Conservation (phyloP, 1,140 invertebrate genomes). For the Pararge aegeria region DNA sequence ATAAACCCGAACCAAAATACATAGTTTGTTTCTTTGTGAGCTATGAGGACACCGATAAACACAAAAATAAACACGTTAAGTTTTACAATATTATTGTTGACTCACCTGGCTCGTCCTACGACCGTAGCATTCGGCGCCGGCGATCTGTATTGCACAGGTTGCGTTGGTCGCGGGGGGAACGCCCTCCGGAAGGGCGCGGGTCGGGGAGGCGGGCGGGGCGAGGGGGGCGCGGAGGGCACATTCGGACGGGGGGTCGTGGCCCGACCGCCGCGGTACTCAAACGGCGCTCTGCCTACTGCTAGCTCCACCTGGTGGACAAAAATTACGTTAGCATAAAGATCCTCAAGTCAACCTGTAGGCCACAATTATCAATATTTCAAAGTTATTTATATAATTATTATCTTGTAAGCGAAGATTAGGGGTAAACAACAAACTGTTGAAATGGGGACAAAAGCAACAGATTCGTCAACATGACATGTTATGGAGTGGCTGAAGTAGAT, state of each 20-base stretch:
- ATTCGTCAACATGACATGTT: too few relatives aligned
- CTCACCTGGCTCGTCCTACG: slow-evolving; percentile 41
- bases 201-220: slow-evolving; percentile 39
- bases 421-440: too few relatives aligned
- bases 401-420: too few relatives aligned
- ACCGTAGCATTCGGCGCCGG: slow-evolving; percentile 41
- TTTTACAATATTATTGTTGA: neutral
- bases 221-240: slow-evolving; percentile 54
- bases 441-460: too few relatives aligned
- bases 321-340: neutral
- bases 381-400: too few relatives aligned
- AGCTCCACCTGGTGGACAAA: slow-evolving; percentile 54
- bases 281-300: slow-evolving; percentile 63
- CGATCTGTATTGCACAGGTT: slow-evolving; percentile 51
- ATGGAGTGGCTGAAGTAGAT: too few relatives aligned
- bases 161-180: slow-evolving; percentile 40
- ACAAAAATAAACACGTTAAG: too few relatives aligned
- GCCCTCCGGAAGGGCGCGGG: slow-evolving; percentile 45
- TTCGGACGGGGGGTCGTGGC: slow-evolving; percentile 58
- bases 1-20: too few relatives aligned
- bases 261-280: slow-evolving; percentile 64
- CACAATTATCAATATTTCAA: too few relatives aligned
- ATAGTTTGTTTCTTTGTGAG: too few relatives aligned
- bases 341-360: neutral
- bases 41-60: too few relatives aligned